Percentiles rank a stretch among this genome's conserved stretches.
phyloP scores from a whole-genome alignment of 2,888 invertebrate genomes.

The Dorcus hopei region DNA sequence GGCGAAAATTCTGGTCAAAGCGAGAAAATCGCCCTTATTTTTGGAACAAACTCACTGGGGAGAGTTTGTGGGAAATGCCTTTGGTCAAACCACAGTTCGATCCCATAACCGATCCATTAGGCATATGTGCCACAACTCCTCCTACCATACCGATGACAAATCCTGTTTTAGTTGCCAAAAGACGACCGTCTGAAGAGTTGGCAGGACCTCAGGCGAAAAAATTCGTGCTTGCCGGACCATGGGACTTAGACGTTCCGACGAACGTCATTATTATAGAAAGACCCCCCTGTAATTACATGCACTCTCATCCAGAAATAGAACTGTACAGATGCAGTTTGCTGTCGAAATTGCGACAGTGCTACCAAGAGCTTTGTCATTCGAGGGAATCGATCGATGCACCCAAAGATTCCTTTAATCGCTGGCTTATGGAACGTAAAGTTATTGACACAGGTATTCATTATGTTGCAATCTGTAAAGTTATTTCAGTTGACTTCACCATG shows the following conservation, averaged over 20 bases:
- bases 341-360: slow-evolving; percentile 83
- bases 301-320: slow-evolving; percentile 94
- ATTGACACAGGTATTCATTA: slow-evolving; percentile 62
- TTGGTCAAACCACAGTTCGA: slow-evolving; percentile 75
- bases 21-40: slow-evolving; percentile 93
- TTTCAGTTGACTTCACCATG: too few species aligned
- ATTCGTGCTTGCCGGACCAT: slow-evolving; percentile 84
- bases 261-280: slow-evolving; percentile 89
- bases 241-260: slow-evolving; percentile 91
- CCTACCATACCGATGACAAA: slow-evolving; percentile 44
- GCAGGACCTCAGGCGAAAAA: slow-evolving; percentile 75
- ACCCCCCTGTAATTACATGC: slow-evolving; percentile 78
- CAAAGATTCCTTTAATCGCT: slow-evolving; percentile 92
- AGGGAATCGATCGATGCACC: slow-evolving; percentile 93
- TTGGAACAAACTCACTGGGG: slow-evolving; percentile 93
- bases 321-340: slow-evolving; percentile 78
- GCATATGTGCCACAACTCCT: slow-evolving; percentile 55
- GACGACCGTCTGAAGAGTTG: slow-evolving; percentile 74
- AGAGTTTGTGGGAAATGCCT: slow-evolving; percentile 97
- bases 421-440: slow-evolving; percentile 94
- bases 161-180: slow-evolving; percentile 62
- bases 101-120: slow-evolving; percentile 87
- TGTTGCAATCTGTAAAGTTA: not conserved
- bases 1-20: slow-evolving; percentile 97
- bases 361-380: slow-evolving; percentile 91